Percentiles rank a stretch among this genome's conserved stretches.
Evolutionary conservation across 2,113 vertebrate genomes (phyloP).

Genomic region (Heterotis niloticus): DNA sequence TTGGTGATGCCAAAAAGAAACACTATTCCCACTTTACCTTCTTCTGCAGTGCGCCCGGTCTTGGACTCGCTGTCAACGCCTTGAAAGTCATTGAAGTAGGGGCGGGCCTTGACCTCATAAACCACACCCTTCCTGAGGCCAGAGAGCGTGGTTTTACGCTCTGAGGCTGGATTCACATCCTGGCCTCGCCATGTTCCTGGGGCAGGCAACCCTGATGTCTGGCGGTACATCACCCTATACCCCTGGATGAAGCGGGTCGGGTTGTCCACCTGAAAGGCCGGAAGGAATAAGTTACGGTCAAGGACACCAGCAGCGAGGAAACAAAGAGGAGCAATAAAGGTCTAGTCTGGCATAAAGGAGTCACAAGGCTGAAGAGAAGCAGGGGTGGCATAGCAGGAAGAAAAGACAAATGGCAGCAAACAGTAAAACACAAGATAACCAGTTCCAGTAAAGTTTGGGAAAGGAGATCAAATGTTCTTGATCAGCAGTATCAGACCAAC

Average conservation of each 20-base stretch:
- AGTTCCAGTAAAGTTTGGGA: not conserved
- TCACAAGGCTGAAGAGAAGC: not conserved
- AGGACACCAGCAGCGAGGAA: not conserved
- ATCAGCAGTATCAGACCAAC: not conserved
- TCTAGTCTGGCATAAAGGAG: not conserved
- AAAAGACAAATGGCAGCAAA: not conserved
- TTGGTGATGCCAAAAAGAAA: no score
- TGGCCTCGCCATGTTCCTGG: slow-evolving; percentile 77
- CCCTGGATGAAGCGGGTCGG: slow-evolving; percentile 94
- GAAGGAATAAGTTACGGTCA: not conserved
- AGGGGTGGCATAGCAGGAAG: not conserved
- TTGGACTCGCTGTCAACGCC: slow-evolving; percentile 92
- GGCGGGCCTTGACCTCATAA: slow-evolving; percentile 90
- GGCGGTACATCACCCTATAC: slow-evolving; percentile 84
- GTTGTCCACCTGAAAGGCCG: slow-evolving; percentile 75
- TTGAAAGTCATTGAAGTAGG: slow-evolving; percentile 95
- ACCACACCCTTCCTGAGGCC: slow-evolving; percentile 84
- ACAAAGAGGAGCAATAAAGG: not conserved
- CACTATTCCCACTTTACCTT: slow-evolving; percentile 67
- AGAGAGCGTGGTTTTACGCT: slow-evolving; percentile 77
- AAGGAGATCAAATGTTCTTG: not conserved
- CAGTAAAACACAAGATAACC: not conserved
- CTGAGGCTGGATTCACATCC: slow-evolving; percentile 81
- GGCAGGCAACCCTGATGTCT: slow-evolving; percentile 78
- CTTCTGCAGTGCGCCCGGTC: slow-evolving; percentile 86